These are phyloP conservation scores for Drosophila auraria DNA, from an alignment of 1,140 invertebrate genomes.

Conservation along the genomic window DNA sequence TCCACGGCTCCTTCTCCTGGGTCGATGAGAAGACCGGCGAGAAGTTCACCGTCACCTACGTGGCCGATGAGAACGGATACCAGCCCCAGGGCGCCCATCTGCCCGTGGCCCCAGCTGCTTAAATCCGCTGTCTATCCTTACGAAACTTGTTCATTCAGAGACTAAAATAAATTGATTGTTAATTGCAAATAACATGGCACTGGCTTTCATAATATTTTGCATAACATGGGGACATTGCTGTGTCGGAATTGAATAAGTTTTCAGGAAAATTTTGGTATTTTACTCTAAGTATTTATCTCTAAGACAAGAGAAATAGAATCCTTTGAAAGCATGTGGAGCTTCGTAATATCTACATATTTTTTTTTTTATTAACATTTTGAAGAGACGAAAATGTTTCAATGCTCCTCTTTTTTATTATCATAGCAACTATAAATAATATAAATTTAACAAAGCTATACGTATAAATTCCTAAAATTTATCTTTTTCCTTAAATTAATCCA, in stretches of 20 bases:
- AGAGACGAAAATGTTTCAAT: background rate
- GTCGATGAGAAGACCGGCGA: constrained; percentile 58
- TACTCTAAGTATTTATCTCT: background rate
- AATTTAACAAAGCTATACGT: too few species aligned
- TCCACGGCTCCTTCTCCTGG: constrained; percentile 50
- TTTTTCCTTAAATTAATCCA: too few species aligned
- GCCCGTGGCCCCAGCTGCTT: constrained; percentile 85
- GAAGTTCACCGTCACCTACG: constrained; percentile 51
- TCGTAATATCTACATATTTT: background rate
- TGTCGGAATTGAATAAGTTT: background rate
- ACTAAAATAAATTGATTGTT: constrained; percentile 23
- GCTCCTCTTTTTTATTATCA: background rate
- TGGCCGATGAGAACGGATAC: constrained; percentile 88
- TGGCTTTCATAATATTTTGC: background rate
- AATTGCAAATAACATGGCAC: constrained; percentile 10
- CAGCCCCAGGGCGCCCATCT: constrained; percentile 88
- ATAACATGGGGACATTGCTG: background rate
- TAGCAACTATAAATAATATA: too few species aligned
- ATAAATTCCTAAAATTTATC: too few species aligned
- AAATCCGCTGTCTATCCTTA: constrained; percentile 30
- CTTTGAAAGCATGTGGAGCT: background rate
- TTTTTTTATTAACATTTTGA: background rate
- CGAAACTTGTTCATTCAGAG: constrained; percentile 28
- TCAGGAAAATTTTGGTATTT: background rate
- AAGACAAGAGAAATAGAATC: background rate